Conservation (phyloP, 37 sponge, comb jelly and placozoan genomes). For the Bolinopsis microptera region DNA sequence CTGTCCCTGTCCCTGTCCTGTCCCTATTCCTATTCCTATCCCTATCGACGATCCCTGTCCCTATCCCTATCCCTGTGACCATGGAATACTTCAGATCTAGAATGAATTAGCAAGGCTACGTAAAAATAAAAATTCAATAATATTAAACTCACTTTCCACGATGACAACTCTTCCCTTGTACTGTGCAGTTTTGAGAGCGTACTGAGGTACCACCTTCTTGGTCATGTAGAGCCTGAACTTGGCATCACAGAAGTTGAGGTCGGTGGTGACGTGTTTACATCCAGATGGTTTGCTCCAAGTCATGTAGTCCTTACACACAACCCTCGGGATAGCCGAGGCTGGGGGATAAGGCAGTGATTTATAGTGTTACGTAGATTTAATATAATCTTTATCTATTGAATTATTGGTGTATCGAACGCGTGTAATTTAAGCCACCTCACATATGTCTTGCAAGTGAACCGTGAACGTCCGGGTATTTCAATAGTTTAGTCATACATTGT, state of each 20-base stretch:
- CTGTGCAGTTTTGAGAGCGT: neutral
- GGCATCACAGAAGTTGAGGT: neutral
- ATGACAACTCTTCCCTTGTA: constrained; percentile 24
- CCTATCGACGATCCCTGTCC: neutral
- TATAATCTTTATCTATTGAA: neutral
- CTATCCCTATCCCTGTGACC: neutral
- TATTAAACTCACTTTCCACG: neutral
- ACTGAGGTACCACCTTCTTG: constrained; percentile 1
- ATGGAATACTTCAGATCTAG: too few species aligned
- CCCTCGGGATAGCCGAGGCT: neutral
- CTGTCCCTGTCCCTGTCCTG: too few species aligned
- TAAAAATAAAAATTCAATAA: neutral
- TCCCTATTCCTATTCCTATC: neutral
- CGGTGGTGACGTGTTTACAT: neutral
- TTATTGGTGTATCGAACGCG: neutral
- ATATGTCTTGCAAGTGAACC: too few species aligned
- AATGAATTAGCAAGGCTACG: too few species aligned
- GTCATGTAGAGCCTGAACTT: neutral
- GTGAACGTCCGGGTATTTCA: too few species aligned
- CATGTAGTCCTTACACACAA: constrained; percentile 7
- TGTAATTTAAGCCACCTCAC: too few species aligned
- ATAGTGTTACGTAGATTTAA: neutral
- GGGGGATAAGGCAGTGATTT: neutral
- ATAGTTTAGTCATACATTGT: too few species aligned
- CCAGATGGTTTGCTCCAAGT: neutral